Evolutionary conservation across 2,113 vertebrate species (phyloP).

Genomic region (Cheirogaleus medius): DNA sequence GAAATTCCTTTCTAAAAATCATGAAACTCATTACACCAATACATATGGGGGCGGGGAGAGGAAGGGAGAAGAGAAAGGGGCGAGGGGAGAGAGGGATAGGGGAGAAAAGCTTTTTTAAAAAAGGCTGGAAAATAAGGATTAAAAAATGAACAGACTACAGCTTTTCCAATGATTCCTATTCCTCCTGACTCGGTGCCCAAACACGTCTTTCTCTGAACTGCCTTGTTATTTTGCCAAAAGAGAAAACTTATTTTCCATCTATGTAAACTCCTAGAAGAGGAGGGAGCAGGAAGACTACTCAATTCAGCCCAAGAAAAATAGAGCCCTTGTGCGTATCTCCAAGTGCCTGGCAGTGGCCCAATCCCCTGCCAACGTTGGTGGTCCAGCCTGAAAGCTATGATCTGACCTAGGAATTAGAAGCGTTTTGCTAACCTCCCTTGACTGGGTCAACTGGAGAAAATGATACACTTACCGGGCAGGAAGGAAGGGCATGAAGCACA

Average conservation of each 20-base stretch:
- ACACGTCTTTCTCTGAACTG: slow-evolving; percentile 68
- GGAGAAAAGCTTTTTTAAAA: not conserved
- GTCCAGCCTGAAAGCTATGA: not conserved
- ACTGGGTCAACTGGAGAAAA: slow-evolving; percentile 64
- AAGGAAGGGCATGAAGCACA: slow-evolving; percentile 69
- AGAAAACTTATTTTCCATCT: slow-evolving; percentile 72
- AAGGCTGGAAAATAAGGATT: slow-evolving; percentile 41
- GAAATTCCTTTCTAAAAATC: slow-evolving; percentile 28
- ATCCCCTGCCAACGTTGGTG: slow-evolving; percentile 47
- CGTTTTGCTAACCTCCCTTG: slow-evolving; percentile 69
- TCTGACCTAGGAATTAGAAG: slow-evolving; percentile 54
- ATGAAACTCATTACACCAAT: not conserved
- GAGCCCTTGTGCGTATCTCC: slow-evolving; percentile 72
- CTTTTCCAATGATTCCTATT: slow-evolving; percentile 62
- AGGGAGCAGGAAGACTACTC: slow-evolving; percentile 61
- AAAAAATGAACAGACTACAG: slow-evolving; percentile 28
- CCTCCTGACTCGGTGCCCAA: slow-evolving; percentile 56
- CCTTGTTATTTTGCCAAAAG: slow-evolving; percentile 59
- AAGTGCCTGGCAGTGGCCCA: slow-evolving; percentile 60
- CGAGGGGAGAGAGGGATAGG: no score
- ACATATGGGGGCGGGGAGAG: not conserved
- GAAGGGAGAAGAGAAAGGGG: no score
- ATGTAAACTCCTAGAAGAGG: slow-evolving; percentile 47
- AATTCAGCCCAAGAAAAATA: slow-evolving; percentile 73
- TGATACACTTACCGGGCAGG: slow-evolving; percentile 56